phyloP scores from a whole-genome alignment of 2,113 vertebrate species.

The Hippocampus comes region DNA sequence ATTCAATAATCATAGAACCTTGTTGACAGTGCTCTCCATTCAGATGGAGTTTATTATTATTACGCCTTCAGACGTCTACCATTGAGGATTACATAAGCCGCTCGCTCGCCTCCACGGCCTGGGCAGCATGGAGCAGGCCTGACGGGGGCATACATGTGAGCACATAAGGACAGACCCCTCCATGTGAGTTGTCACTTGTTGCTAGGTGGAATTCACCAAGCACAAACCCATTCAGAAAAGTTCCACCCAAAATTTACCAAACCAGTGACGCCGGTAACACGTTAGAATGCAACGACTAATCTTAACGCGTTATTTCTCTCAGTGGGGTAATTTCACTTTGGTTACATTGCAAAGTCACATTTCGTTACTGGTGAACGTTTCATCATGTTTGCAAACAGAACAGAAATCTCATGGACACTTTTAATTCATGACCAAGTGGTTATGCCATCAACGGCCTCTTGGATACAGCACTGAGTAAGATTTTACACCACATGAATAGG shows the following conservation, averaged over 20 bases:
- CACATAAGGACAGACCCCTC: constrained; percentile 11
- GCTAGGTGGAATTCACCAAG: background rate
- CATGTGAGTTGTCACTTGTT: background rate
- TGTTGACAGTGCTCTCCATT: constrained; percentile 17
- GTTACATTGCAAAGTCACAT: too few relatives aligned
- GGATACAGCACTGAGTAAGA: too few relatives aligned
- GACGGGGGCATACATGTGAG: constrained; percentile 22
- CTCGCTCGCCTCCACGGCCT: constrained; percentile 24
- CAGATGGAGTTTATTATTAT: constrained; percentile 16
- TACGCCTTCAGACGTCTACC: constrained; percentile 15
- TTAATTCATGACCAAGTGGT: too few relatives aligned
- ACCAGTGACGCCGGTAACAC: too few relatives aligned
- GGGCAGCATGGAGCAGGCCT: constrained; percentile 10
- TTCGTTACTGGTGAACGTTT: too few relatives aligned
- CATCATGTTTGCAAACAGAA: too few relatives aligned
- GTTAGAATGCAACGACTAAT: too few relatives aligned
- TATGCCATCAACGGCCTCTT: too few relatives aligned
- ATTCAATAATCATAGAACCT: constrained; percentile 1
- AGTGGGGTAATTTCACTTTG: too few relatives aligned
- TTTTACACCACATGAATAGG: too few relatives aligned
- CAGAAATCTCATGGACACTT: too few relatives aligned
- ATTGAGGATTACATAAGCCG: constrained; percentile 32
- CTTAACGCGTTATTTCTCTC: too few relatives aligned
- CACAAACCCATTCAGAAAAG: background rate
- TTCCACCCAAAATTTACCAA: background rate